Percentiles rank a stretch among this genome's conserved stretches.
phyloP scores from a whole-genome alignment of 2,888 invertebrate genomes.

The Drosophila lutescens region DNA sequence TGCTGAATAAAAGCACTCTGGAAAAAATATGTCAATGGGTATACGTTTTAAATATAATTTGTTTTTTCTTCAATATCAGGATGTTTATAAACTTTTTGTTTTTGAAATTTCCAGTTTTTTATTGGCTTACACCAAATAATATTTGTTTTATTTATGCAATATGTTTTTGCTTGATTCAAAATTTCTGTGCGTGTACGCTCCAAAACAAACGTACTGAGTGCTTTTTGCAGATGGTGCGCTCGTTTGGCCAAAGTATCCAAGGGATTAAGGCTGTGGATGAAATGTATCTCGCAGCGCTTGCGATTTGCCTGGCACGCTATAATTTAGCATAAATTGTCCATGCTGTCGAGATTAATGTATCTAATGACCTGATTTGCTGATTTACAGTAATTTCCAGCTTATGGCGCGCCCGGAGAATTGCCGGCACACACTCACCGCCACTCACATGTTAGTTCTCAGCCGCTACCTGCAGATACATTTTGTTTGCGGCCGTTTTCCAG shows the following conservation, averaged over 20 bases:
- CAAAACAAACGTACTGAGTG: conserved; percentile 20
- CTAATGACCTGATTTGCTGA: conserved; percentile 81
- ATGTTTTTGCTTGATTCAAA: background rate
- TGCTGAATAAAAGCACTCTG: conserved; percentile 19
- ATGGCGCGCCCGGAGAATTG: conserved; percentile 42
- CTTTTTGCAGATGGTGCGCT: conserved; percentile 33
- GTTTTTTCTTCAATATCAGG: too few relatives aligned
- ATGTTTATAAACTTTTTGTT: too few relatives aligned
- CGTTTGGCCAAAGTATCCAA: conserved; percentile 50
- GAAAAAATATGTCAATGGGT: background rate
- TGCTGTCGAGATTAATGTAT: conserved; percentile 81
- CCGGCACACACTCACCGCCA: conserved; percentile 30
- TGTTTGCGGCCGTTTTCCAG: conserved; percentile 67
- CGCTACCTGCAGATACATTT: conserved; percentile 65
- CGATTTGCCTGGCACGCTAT: conserved; percentile 63
- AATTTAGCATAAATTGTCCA: conserved; percentile 78
- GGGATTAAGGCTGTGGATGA: conserved; percentile 56
- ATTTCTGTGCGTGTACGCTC: conserved; percentile 4
- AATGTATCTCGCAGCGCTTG: conserved; percentile 49
- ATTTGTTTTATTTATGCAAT: background rate
- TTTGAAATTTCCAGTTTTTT: too few relatives aligned
- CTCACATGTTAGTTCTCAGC: conserved; percentile 12
- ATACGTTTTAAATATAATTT: background rate
- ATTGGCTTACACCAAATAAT: background rate
- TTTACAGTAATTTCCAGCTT: conserved; percentile 79